Evolutionary conservation across 2,888 invertebrate genomes (phyloP).

Genomic region (Frankliniella intonsa): DNA sequence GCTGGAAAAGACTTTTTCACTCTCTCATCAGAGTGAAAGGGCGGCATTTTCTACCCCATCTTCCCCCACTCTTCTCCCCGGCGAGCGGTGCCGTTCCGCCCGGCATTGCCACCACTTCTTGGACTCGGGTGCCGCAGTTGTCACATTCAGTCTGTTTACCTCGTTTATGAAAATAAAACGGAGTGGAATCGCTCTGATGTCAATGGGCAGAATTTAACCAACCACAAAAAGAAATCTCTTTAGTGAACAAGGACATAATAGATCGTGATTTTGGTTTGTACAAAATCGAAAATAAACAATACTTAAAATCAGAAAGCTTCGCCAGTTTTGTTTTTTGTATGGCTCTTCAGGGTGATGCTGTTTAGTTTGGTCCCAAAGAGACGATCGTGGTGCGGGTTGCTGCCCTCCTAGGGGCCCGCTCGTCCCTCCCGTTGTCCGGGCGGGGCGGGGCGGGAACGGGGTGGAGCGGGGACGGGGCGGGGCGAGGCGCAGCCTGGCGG

Average conservation of each 20-base stretch:
- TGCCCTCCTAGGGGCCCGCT: neutral
- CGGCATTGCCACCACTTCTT: neutral
- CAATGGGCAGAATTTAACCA: too few relatives aligned
- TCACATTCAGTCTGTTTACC: neutral
- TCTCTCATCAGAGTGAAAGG: slow-evolving; percentile 9
- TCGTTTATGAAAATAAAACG: too few relatives aligned
- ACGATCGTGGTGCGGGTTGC: neutral
- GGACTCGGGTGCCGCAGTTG: neutral
- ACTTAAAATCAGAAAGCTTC: too few relatives aligned
- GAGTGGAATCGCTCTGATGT: too few relatives aligned
- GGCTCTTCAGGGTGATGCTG: too few relatives aligned
- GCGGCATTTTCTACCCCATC: neutral
- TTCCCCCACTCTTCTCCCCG: neutral
- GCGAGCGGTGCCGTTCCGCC: neutral
- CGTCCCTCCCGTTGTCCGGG: neutral
- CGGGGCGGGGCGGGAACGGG: neutral
- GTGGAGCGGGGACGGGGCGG: neutral
- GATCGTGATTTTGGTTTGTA: too few relatives aligned
- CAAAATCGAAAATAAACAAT: too few relatives aligned
- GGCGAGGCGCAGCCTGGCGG: neutral
- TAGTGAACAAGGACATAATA: too few relatives aligned
- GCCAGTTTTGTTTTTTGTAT: too few relatives aligned
- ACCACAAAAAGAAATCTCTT: too few relatives aligned
- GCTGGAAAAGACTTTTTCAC: slow-evolving; percentile 2
- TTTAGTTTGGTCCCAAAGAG: too few relatives aligned